These are phyloP conservation scores for Saturnia pavonia DNA, from an alignment of 2,888 invertebrate species.

Conservation along the genomic window DNA sequence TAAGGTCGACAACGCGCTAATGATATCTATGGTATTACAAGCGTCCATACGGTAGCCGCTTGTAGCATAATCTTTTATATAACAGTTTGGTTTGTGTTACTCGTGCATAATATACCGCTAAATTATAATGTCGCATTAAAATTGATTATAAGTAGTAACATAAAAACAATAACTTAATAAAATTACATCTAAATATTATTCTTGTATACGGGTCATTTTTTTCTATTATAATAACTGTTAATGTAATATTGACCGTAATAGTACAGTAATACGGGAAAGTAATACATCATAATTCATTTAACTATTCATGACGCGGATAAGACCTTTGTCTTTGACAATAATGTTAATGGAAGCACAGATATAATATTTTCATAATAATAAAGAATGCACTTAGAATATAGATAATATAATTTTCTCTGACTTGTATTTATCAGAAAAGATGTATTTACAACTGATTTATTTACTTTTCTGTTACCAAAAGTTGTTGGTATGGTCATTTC, in stretches of 20 bases:
- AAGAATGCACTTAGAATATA: neutral
- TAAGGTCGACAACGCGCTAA: no score
- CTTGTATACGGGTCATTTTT: no score
- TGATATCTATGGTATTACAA: no score
- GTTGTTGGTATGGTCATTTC: no score
- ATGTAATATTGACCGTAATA: neutral
- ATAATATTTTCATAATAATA: neutral
- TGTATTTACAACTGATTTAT: neutral
- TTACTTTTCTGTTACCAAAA: no score
- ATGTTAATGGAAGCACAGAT: neutral
- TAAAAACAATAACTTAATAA: neutral
- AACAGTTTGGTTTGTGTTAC: no score
- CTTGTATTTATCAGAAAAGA: neutral
- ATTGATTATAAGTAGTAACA: no score
- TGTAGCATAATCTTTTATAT: no score
- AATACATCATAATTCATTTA: neutral
- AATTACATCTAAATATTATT: neutral
- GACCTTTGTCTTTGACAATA: neutral
- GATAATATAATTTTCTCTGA: neutral
- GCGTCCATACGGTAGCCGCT: no score
- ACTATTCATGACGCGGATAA: neutral
- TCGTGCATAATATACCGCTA: no score
- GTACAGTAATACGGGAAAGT: neutral
- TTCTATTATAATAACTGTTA: neutral
- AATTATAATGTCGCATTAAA: no score